Conservation (phyloP, 2,797 vertebrate species). For the Spondyliosoma cantharus region DNA sequence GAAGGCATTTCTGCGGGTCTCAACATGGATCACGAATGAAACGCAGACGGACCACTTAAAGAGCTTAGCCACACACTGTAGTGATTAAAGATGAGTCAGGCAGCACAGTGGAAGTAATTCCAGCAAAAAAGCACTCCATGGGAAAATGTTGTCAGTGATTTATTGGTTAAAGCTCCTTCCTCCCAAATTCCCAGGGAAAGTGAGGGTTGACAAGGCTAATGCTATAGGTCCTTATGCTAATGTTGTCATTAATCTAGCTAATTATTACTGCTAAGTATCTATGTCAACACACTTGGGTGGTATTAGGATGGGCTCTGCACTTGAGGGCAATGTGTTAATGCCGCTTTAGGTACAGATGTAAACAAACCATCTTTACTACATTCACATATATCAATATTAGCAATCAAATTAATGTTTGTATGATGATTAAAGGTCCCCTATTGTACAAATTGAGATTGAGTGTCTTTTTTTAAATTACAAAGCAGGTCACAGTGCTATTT, state of each 20-base stretch:
- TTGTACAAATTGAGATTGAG: too few relatives aligned
- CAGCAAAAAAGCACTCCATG: conserved; percentile 29
- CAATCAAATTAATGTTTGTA: neutral
- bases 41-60: conserved; percentile 45
- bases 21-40: conserved; percentile 23
- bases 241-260: neutral
- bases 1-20: conserved; percentile 21
- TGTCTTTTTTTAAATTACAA: too few relatives aligned
- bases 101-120: conserved; percentile 42
- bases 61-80: conserved; percentile 60
- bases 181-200: neutral
- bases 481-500: too few relatives aligned
- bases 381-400: neutral
- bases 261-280: neutral
- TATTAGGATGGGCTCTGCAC: neutral
- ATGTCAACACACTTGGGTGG: neutral
- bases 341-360: neutral
- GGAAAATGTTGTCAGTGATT: conserved; percentile 43
- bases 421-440: neutral
- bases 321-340: neutral
- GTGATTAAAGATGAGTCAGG: conserved; percentile 70
- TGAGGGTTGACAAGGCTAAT: neutral
- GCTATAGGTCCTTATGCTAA: neutral
- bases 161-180: conserved; percentile 26
- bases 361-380: neutral